phyloP scores from a whole-genome alignment of 2,113 vertebrate genomes.

The Thamnaconus septentrionalis region DNA sequence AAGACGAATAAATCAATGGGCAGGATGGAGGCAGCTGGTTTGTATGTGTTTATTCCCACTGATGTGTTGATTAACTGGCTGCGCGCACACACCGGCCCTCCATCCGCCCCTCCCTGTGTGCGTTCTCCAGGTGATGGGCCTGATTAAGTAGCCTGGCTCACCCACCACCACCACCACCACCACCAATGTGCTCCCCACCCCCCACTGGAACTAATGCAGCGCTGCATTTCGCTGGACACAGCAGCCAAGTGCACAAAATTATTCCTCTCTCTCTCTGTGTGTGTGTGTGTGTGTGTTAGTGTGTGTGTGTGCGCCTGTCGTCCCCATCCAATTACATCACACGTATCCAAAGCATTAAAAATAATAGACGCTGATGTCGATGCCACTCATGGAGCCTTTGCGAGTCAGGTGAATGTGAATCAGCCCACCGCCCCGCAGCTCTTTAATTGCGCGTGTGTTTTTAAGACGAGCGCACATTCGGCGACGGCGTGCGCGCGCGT shows the following conservation, averaged over 20 bases:
- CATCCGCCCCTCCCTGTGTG: constrained; percentile 21
- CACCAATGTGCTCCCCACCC: constrained; percentile 32
- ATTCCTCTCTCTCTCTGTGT: constrained; percentile 13
- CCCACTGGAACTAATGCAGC: constrained; percentile 71
- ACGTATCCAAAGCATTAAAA: constrained; percentile 1
- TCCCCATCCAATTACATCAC: not conserved
- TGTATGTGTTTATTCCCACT: constrained; percentile 62
- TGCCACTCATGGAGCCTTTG: constrained; percentile 3
- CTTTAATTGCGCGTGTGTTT: constrained; percentile 33
- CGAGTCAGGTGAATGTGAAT: too few relatives aligned
- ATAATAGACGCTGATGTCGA: constrained; percentile 17
- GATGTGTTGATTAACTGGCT: constrained; percentile 72
- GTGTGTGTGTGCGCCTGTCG: not conserved
- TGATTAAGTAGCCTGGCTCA: constrained; percentile 67
- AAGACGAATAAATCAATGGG: constrained; percentile 59
- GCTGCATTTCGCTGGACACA: constrained; percentile 54
- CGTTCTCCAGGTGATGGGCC: constrained; percentile 53
- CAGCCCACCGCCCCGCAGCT: not conserved
- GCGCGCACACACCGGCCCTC: constrained; percentile 3
- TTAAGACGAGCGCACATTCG: not conserved
- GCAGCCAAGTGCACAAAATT: constrained; percentile 26
- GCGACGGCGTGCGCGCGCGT: constrained; percentile 6
- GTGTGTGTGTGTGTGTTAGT: not conserved
- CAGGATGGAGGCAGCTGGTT: constrained; percentile 47
- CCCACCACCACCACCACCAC: too few relatives aligned